Evolutionary conservation across 1,140 invertebrate genomes (phyloP), one percentile per base, ranked within the genome.

Genomic region (Telenomus remus): DNA sequence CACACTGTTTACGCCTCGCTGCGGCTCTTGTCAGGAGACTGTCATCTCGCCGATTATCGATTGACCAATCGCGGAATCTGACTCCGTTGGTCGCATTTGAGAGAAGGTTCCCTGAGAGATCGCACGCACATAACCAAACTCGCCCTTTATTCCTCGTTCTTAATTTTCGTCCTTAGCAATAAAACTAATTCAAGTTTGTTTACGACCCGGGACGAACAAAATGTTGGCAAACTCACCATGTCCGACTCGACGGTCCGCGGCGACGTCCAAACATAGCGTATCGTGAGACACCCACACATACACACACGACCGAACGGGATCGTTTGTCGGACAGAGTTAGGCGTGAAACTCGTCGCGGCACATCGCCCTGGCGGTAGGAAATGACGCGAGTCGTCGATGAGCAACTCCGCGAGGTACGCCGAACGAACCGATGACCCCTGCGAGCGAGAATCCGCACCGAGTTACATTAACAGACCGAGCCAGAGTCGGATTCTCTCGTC

Each of bases 201-300:
- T 27, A 3, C 6, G 19, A 3, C 19, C 19, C 2, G 6, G 19
- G 16, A 14, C 9, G 44, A 16, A 7, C 6, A 48, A 48, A 48
- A 0, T 48, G 13, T 13, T 48, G 9, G 46, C 46, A 48, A 15
- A 10, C 55, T 57, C 48, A 57, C 57, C 57, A 61, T 61, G 47
- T 61, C 46, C 14, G 9, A 33, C 10, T 11, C 43, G 15, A 12
- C 19, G 47, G 34, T 1, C 37, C 54, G 54, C 42, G 34, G 39
- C 15, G 43, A 53, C 49, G 34, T 51, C 48, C 48, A 51, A 63
- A 63, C 59, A 53, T 46, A 63, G 59, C 59, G 49, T 27, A 27
- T 27, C 19, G 19, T 27, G 19, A 15, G 19, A 63, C 59, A 63
- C 48, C 48, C 49, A 51, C 59, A 63, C 49, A 33, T 12, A 43